Base-by-base conservation (phyloP, 1,140 invertebrate species). In the Ephestia elutella region DNA sequence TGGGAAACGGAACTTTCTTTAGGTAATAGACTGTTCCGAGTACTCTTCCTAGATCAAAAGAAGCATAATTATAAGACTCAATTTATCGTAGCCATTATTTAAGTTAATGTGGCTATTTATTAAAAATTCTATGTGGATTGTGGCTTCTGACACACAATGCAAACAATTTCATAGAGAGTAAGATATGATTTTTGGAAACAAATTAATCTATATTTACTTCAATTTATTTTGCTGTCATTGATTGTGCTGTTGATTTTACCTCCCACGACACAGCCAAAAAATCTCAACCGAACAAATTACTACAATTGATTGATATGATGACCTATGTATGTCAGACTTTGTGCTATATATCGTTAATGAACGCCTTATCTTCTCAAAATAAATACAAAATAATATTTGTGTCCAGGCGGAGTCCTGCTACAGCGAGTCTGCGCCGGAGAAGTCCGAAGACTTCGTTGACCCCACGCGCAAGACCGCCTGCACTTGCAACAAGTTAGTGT, bases 361-460 rank as follows among this genome's bases (percentile, higher is more conserved):
- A n/a, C n/a, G n/a, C n/a, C n/a, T n/a, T n/a, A n/a, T n/a, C n/a
- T n/a, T n/a, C n/a, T 32, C 8, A 11, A 32, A 7, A 32, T 10
- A 5, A 32, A 32, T 32, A 32, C 9, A 5, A 25, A 25, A 5
- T 32, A 10, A 32, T 32, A 9, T 32, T 32, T 32, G 11, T 11
- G 11, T 11, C 11, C 50, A 53, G 50, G 86, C 80, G 68, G 91
- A 81, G 71, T 75, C 69, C 49, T 88, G 68, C 66, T 80, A 79
- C 68, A 65, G 70, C 49, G 81, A 83, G 17, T 13, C 66, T 5
- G 44, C 66, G 50, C 70, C 63, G 49, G 82, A 86, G 30, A 75
- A 76, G 51, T 63, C 59, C 60, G 92, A 93, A 93, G 95, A 96
- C 75, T 97, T 97, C 87, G 90, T 93, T 50, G 97, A 99, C 89